A percentile compares a stretch with the other conserved stretches of the same genome.
Evolutionary conservation across 64 coral and sea anemone species (phyloP).

Genomic region (Porites lutea): DNA sequence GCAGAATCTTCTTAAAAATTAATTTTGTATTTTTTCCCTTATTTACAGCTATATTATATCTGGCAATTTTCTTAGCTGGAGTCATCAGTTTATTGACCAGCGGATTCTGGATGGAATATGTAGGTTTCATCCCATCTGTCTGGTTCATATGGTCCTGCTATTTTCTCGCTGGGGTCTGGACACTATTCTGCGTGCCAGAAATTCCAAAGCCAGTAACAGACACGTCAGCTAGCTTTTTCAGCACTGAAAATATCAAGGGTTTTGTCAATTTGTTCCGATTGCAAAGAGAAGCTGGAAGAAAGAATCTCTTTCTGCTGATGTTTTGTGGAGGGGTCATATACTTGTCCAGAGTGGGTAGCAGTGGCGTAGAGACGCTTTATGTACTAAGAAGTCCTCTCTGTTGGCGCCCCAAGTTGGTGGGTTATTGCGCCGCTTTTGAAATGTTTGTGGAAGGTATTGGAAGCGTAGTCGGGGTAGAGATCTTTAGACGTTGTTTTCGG

Average conservation of each 20-base stretch:
- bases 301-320: slow-evolving; percentile 64
- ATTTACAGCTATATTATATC: slow-evolving; percentile 62
- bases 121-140: slow-evolving; percentile 71
- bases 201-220: slow-evolving; percentile 17
- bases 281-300: neutral
- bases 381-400: slow-evolving; percentile 1
- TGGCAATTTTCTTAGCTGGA: slow-evolving; percentile 81
- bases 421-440: slow-evolving; percentile 72
- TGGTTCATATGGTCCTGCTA: slow-evolving; percentile 77
- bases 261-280: slow-evolving; percentile 64
- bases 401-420: slow-evolving; percentile 78
- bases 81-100: slow-evolving; percentile 83
- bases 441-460: slow-evolving; percentile 77
- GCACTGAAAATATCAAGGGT: slow-evolving; percentile 60
- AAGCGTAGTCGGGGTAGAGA: slow-evolving; percentile 39
- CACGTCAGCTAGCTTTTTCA: slow-evolving; percentile 55
- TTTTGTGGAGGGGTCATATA: neutral
- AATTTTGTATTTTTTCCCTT: neutral
- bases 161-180: slow-evolving; percentile 47
- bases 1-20: too few species aligned
- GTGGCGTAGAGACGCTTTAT: too few species aligned
- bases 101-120: slow-evolving; percentile 79
- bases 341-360: slow-evolving; percentile 1
- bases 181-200: slow-evolving; percentile 77
- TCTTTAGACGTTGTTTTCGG: slow-evolving; percentile 59